These are phyloP conservation scores for Eupithecia dodoneata DNA, from an alignment of 2,888 invertebrate species.

Conservation along the genomic window DNA sequence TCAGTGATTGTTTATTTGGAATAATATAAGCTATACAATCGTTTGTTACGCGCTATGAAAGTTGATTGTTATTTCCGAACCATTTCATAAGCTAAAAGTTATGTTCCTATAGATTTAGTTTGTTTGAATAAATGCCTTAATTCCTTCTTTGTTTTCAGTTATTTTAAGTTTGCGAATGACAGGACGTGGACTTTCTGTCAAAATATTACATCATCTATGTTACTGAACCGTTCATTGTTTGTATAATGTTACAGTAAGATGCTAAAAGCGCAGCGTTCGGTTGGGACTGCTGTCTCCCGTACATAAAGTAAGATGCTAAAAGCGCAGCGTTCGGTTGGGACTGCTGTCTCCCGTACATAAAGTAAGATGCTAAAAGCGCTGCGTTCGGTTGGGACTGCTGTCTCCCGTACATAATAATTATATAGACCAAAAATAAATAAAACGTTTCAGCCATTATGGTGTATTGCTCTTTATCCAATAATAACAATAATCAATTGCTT, in stretches of 20 bases:
- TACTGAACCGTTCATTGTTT: slow-evolving; percentile 70
- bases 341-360: no score
- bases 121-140: not conserved
- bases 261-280: slow-evolving; percentile 78
- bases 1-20: not conserved
- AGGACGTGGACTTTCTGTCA: not conserved
- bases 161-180: slow-evolving; percentile 15
- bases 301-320: no score
- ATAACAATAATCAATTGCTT: slow-evolving; percentile 71
- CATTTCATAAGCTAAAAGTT: no score
- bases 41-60: no score
- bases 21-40: no score
- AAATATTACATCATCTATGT: slow-evolving; percentile 33
- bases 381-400: slow-evolving; percentile 71
- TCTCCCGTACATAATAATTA: slow-evolving; percentile 63
- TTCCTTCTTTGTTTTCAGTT: not conserved
- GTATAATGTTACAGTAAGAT: slow-evolving; percentile 75
- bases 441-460: slow-evolving; percentile 77
- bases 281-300: no score
- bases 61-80: no score
- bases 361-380: no score
- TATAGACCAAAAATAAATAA: slow-evolving; percentile 82
- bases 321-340: no score
- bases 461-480: slow-evolving; percentile 65
- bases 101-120: no score